Conservation (phyloP, 2,113 vertebrate species). For the Amphilophus citrinellus region DNA sequence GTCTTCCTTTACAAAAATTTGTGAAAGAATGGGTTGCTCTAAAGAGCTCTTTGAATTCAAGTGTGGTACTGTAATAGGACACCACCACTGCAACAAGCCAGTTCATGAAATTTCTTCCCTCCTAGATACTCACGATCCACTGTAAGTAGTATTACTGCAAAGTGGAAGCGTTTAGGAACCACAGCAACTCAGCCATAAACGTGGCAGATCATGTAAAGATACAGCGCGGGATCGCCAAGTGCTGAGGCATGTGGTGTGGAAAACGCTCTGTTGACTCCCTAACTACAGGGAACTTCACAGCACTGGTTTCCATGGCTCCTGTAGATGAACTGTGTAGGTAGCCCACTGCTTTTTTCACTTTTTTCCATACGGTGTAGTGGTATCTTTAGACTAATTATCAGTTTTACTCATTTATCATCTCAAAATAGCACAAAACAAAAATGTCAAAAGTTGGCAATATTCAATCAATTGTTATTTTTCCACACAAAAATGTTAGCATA, state of each 20-base stretch:
- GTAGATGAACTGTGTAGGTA: background rate
- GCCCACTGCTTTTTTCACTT: rapidly evolving
- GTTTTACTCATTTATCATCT: background rate
- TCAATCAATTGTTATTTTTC: background rate
- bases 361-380: background rate
- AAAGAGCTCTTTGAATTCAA: background rate
- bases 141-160: background rate
- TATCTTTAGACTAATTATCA: background rate
- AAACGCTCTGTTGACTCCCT: background rate
- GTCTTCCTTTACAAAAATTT: conserved; percentile 10
- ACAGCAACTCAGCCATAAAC: background rate
- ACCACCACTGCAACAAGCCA: background rate
- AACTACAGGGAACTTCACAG: background rate
- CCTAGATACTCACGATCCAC: background rate
- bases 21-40: background rate
- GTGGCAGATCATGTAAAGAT: background rate
- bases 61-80: background rate
- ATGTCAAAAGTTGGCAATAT: background rate
- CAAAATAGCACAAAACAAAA: background rate
- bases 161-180: background rate
- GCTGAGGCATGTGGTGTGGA: background rate
- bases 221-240: background rate
- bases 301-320: background rate
- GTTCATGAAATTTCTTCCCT: conserved; percentile 4
- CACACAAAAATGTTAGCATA: background rate